phyloP scores from a whole-genome alignment of 2,888 invertebrate genomes.

The Cheilosia pagana region DNA sequence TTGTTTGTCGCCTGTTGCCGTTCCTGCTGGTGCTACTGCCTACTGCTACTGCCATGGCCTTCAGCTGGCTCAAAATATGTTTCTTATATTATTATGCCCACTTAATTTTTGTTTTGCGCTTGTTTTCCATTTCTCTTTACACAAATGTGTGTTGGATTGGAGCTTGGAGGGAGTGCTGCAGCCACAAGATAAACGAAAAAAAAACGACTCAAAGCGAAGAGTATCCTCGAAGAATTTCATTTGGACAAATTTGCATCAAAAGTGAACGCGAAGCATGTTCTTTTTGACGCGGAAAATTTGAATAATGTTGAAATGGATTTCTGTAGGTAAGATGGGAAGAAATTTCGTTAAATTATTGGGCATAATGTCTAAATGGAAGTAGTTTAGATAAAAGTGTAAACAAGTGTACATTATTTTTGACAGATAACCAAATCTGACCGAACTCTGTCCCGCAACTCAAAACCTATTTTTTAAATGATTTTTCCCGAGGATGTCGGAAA shows the following conservation, averaged over 20 bases:
- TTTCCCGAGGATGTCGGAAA: too few relatives aligned
- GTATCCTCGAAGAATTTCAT: constrained; percentile 43
- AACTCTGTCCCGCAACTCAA: too few relatives aligned
- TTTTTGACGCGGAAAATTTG: constrained; percentile 38
- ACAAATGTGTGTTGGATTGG: constrained; percentile 15
- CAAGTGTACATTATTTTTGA: too few relatives aligned
- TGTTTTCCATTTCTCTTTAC: constrained; percentile 10
- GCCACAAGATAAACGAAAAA: background rate
- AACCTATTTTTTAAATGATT: too few relatives aligned
- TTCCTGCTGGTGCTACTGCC: constrained; percentile 5
- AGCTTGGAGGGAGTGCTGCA: background rate
- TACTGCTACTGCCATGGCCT: constrained; percentile 50
- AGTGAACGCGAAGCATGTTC: constrained; percentile 41
- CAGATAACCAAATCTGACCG: too few relatives aligned
- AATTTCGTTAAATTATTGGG: too few relatives aligned
- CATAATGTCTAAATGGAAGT: too few relatives aligned
- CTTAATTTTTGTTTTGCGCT: constrained; percentile 25
- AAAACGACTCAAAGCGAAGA: background rate
- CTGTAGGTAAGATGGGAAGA: too few relatives aligned
- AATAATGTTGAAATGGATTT: background rate
- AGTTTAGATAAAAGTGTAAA: too few relatives aligned
- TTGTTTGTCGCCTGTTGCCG: constrained; percentile 54
- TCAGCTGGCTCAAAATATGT: constrained; percentile 64
- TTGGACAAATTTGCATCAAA: constrained; percentile 63
- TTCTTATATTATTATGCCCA: constrained; percentile 36